Evolutionary conservation across 2,888 invertebrate genomes (phyloP), one percentile per base, ranked within the genome.

Genomic region (Hetaerina titia): DNA sequence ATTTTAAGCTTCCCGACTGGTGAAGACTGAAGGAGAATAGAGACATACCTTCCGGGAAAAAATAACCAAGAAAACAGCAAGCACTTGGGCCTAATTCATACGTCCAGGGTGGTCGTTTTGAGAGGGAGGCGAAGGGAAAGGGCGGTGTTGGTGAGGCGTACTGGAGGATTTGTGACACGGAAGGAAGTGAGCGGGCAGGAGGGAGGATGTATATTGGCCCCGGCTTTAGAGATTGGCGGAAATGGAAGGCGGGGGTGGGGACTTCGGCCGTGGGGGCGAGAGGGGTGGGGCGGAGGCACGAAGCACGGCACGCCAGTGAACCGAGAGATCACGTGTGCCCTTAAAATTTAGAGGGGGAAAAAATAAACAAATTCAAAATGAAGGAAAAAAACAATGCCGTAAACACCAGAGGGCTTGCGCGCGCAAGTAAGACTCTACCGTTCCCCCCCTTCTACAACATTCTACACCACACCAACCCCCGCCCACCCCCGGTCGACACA

Each of bases 231-330:
- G 57, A 56, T 58, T 58, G 89, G 58, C 57, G 89, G 56, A 89
- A 22, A 89, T 9, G 8, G 22, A 89, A 19, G 58, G 89, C 45
- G 89, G 89, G n/a, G 19, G 89, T 8, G 57, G 58, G 64, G 64
- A 25, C 19, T 92, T 56, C 19, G 56, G 63, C 2, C 64, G 64
- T 45, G 90, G 15, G n/a, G 31, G n/a, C 1, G 88, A 88, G n/a
- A 13, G 19, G 15, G 56, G 69, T 31, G 88, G 31, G 45, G 5
- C 15, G 31, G 31, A 31, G 45, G 25, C 64, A 90, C 64, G 57
- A 74, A 74, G 64, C 64, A 74, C 19, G 45, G 92, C 92, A 92
- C 92, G 92, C 92, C 92, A 74, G 92, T 74, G 90, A 89, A 56
- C 89, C 89, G 89, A 22, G 19, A 56, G 22, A 90, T 90, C 90